Percentiles rank a stretch among this genome's conserved stretches.
phyloP scores from a whole-genome alignment of 2,113 vertebrate genomes.

The Rattus norvegicus region GRCr8 NC_086039.1:98747501-98748000 shows the following conservation, averaged over 20 bases:
- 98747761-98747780: neutral
- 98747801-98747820: neutral
- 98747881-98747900: neutral
- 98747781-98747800: neutral
- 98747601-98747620: neutral
- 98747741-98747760: neutral
- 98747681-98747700: neutral
- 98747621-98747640: neutral
- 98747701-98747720: neutral
- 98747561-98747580: neutral
- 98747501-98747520: neutral
- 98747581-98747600: neutral
- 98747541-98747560: neutral
- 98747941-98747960: neutral
- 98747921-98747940: neutral
- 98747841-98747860: neutral
- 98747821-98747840: neutral
- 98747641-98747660: neutral
- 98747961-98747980: neutral
- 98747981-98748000: constrained; percentile 8
- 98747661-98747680: neutral
- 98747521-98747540: neutral
- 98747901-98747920: neutral
- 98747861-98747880: neutral
- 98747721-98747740: neutral